Evolutionary conservation across 2,888 invertebrate species (phyloP).

Genomic region (Xestia rhomboidea): DNA sequence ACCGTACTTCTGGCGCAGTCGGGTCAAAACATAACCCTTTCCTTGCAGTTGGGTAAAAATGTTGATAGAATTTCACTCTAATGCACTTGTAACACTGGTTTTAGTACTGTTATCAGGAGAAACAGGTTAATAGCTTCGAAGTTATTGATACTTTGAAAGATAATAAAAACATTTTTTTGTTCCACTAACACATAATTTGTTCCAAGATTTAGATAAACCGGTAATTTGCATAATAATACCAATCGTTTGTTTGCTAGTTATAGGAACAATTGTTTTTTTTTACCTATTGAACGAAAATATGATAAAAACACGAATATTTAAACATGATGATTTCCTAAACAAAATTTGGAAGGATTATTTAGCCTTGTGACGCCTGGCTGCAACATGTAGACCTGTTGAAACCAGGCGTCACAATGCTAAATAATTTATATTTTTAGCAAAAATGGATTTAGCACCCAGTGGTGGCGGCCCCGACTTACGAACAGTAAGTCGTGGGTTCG

Average conservation of each 20-base stretch:
- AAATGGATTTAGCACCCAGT: slow-evolving; percentile 8
- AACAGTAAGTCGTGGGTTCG: too few species aligned
- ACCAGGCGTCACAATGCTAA: background rate
- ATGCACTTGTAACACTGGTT: slow-evolving; percentile 25
- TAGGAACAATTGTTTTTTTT: slow-evolving; percentile 31
- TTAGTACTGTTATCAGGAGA: slow-evolving; percentile 35
- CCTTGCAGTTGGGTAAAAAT: too few species aligned
- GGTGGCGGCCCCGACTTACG: too few species aligned
- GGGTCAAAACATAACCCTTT: too few species aligned
- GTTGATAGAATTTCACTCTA: slow-evolving; percentile 3
- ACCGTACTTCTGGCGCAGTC: too few species aligned
- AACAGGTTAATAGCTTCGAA: slow-evolving; percentile 47
- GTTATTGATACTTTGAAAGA: slow-evolving; percentile 46
- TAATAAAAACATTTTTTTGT: slow-evolving; percentile 45
- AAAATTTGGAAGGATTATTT: slow-evolving; percentile 30
- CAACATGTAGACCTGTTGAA: slow-evolving; percentile 9
- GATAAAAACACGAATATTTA: slow-evolving; percentile 1
- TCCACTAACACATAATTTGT: slow-evolving; percentile 34
- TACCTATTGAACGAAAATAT: background rate
- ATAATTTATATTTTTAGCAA: slow-evolving; percentile 12
- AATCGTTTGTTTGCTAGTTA: slow-evolving; percentile 23
- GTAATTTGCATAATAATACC: slow-evolving; percentile 31
- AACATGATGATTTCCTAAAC: background rate
- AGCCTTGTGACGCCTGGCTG: too few species aligned
- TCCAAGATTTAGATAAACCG: slow-evolving; percentile 35